Base-by-base conservation (phyloP, 2,888 invertebrate species). In the Endomychus coccineus region DNA sequence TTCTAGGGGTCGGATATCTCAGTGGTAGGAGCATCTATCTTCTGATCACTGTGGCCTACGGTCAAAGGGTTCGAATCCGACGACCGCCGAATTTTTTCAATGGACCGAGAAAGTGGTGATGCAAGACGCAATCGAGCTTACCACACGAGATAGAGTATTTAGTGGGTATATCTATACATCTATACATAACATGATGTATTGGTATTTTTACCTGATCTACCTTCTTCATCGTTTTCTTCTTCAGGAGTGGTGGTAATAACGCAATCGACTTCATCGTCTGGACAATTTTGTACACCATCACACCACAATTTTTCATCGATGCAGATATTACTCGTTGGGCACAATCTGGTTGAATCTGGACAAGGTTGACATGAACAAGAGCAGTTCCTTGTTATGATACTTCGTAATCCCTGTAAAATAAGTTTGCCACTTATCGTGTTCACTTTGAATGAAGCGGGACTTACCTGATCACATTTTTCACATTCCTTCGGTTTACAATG, bases 191-290 rank as follows among this genome's bases (percentile, higher is more conserved):
- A n/a, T n/a, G n/a, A n/a, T n/a, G n/a, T n/a, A n/a, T n/a, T n/a
- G n/a, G n/a, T n/a, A n/a, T n/a, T n/a, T n/a, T n/a, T n/a, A n/a
- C n/a, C n/a, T n/a, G n/a, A n/a, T n/a, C n/a, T n/a, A n/a, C n/a
- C n/a, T n/a, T n/a, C n/a, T n/a, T n/a, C n/a, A n/a, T n/a, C n/a
- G n/a, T n/a, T n/a, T n/a, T n/a, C n/a, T n/a, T n/a, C n/a, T n/a
- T n/a, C n/a, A n/a, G n/a, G 10, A 23, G 38, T 34, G 13, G 32
- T 32, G 12, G 61, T 54, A 12, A 66, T 61, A 17, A 58, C 54
- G 51, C 89, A 90, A 38, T 75, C 67, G 2, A 66, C 61, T 64
- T 90, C 90, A 59, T 90, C 90, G 54, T 89, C 88, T 0, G 83
- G 78, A 52, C 90, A 90, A 61, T 90, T 82, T 43, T 76, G 72